phyloP scores from a whole-genome alignment of 1,140 invertebrate genomes.

The Zaprionus lachaisei region DNA sequence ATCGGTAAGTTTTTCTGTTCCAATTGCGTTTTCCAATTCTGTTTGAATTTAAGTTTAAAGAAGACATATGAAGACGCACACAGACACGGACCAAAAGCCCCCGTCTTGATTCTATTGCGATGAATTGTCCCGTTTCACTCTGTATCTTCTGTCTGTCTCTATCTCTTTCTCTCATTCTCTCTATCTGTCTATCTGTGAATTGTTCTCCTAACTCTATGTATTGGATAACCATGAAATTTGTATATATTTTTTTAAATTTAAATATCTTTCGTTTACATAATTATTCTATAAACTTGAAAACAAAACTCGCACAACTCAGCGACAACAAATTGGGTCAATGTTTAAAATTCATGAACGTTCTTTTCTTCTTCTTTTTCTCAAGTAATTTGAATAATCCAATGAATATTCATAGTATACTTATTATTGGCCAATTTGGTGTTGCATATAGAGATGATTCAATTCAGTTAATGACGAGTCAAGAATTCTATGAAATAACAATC shows the following conservation, averaged over 20 bases:
- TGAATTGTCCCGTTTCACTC: background rate
- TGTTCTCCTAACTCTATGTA: conserved; percentile 22
- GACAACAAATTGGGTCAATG: background rate
- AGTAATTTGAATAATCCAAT: background rate
- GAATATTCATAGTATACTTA: background rate
- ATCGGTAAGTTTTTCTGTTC: conserved; percentile 79
- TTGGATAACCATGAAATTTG: conserved; percentile 15
- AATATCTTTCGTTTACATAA: conserved; percentile 3
- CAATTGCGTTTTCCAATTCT: background rate
- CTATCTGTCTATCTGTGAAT: conserved; percentile 11
- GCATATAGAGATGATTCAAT: background rate
- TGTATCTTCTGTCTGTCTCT: background rate
- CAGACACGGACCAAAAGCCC: conserved; percentile 6
- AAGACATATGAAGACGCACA: conserved; percentile 25
- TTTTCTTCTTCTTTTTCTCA: background rate
- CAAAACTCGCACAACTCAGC: background rate
- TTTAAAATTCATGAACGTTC: background rate
- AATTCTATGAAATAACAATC: background rate
- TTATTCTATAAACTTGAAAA: background rate
- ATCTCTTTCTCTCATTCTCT: conserved; percentile 33
- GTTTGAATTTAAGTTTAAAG: background rate
- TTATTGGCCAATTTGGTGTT: background rate
- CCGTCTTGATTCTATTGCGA: background rate
- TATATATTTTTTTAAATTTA: background rate
- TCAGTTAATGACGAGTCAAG: background rate